Percentiles rank a stretch among this genome's conserved stretches.
phyloP scores from a whole-genome alignment of 2,113 vertebrate genomes.

The Hippotragus niger region DNA sequence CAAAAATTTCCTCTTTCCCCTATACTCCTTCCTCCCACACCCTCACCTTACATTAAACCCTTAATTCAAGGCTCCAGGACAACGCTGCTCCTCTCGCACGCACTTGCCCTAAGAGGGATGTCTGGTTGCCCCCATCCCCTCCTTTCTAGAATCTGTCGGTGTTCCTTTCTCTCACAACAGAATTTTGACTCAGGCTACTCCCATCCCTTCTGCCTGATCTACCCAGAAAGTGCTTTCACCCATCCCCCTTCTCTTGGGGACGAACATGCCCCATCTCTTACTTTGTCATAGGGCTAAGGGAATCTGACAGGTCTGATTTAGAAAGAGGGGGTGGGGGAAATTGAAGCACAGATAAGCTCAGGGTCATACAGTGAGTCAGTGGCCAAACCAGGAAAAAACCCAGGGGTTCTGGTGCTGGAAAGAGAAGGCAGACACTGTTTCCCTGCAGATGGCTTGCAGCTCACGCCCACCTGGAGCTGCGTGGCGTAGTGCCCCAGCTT shows the following conservation, averaged over 20 bases:
- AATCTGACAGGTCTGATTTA: slow-evolving; percentile 3
- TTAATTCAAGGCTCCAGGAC: not conserved
- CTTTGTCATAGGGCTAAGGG: not conserved
- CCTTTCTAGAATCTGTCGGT: not conserved
- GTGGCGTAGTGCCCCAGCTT: slow-evolving; percentile 96
- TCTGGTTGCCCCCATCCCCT: not conserved
- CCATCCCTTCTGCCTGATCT: not conserved
- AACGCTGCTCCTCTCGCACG: not conserved
- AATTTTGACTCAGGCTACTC: not conserved
- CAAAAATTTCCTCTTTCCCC: not conserved
- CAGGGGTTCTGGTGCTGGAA: slow-evolving; percentile 21
- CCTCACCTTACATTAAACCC: not conserved
- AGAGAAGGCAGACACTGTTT: not conserved
- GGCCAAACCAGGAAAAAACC: slow-evolving; percentile 57
- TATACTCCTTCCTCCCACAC: not conserved
- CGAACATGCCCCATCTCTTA: not conserved
- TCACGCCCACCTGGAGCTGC: slow-evolving; percentile 90
- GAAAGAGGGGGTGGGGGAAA: slow-evolving; percentile 63
- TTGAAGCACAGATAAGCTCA: slow-evolving; percentile 10
- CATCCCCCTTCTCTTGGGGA: not conserved
- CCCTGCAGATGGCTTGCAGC: not conserved
- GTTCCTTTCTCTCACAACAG: not conserved
- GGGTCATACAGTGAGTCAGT: slow-evolving; percentile 57
- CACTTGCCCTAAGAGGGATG: not conserved
- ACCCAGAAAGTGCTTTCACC: not conserved